phyloP scores from a whole-genome alignment of 2,113 vertebrate species.

The Aegotheles bennettii region DNA sequence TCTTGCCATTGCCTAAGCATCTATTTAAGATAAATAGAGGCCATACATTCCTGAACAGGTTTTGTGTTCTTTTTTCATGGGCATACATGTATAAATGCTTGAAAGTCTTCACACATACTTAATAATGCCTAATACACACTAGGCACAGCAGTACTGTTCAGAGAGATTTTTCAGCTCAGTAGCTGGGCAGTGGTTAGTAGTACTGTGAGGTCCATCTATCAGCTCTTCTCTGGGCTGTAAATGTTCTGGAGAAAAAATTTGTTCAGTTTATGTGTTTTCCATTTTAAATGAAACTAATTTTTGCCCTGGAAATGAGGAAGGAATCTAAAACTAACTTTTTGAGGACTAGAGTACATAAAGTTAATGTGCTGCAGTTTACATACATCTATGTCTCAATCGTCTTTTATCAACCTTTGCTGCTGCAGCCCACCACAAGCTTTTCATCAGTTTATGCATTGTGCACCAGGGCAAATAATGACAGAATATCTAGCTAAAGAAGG shows the following conservation, averaged over 20 bases:
- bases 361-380: slow-evolving; percentile 73
- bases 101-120: not conserved
- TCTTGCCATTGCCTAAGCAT: not conserved
- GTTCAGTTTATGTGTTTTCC: not conserved
- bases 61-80: slow-evolving; percentile 14
- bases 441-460: slow-evolving; percentile 84
- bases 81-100: not conserved
- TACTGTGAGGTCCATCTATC: not conserved
- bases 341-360: slow-evolving; percentile 67
- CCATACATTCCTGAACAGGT: not conserved
- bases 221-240: not conserved
- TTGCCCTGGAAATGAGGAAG: not conserved
- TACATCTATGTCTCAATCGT: slow-evolving; percentile 67
- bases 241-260: not conserved
- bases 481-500: slow-evolving; percentile 89
- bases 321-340: slow-evolving; percentile 20
- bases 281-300: slow-evolving; percentile 16
- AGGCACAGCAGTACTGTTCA: not conserved
- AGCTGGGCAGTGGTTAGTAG: not conserved
- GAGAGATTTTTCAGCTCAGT: slow-evolving; percentile 5
- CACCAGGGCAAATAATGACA: slow-evolving; percentile 85
- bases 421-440: slow-evolving; percentile 72
- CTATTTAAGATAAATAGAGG: slow-evolving; percentile 52
- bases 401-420: slow-evolving; percentile 79
- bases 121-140: not conserved